A percentile compares a stretch with the other conserved stretches of the same genome.
Conservation (phyloP, 30 jellyfish, hydroid and myxozoan genomes). For the Aurelia sp. region DNA sequence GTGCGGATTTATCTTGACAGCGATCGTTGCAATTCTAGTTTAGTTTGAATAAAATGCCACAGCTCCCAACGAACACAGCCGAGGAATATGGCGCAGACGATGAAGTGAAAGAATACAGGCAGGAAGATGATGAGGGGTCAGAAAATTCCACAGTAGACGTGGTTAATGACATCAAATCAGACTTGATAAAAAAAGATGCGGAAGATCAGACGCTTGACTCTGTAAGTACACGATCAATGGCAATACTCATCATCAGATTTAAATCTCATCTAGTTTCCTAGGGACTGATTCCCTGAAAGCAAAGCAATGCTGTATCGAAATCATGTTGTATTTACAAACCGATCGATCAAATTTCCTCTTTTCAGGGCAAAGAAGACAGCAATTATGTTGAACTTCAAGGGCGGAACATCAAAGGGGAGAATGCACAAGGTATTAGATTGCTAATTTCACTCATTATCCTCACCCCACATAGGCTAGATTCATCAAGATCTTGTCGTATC, state of each 20-base stretch:
- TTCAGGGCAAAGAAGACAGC: conserved; percentile 71
- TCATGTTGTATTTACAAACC: conserved; percentile 6
- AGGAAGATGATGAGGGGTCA: conserved; percentile 94
- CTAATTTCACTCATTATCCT: conserved; percentile 4
- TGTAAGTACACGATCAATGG: conserved; percentile 50
- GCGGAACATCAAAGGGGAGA: conserved; percentile 82
- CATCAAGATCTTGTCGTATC: too few species aligned
- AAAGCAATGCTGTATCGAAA: conserved; percentile 11
- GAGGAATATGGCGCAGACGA: conserved; percentile 99
- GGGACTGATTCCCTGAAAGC: neutral
- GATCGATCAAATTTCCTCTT: neutral
- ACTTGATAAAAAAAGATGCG: conserved; percentile 89
- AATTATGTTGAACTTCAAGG: conserved; percentile 70
- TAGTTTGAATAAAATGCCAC: conserved; percentile 83
- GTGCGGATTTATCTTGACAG: conserved; percentile 33
- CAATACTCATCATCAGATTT: conserved; percentile 31
- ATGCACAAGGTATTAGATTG: conserved; percentile 54
- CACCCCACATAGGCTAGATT: neutral
- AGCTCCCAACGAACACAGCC: conserved; percentile 95
- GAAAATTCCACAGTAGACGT: conserved; percentile 96
- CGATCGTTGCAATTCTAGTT: conserved; percentile 16
- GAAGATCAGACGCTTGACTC: conserved; percentile 88
- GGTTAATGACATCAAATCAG: conserved; percentile 93
- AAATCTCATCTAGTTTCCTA: conserved; percentile 13
- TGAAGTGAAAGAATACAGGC: conserved; percentile 85